Base-by-base conservation (phyloP, 2,113 vertebrate genomes). In the Leuciscus idus region DNA sequence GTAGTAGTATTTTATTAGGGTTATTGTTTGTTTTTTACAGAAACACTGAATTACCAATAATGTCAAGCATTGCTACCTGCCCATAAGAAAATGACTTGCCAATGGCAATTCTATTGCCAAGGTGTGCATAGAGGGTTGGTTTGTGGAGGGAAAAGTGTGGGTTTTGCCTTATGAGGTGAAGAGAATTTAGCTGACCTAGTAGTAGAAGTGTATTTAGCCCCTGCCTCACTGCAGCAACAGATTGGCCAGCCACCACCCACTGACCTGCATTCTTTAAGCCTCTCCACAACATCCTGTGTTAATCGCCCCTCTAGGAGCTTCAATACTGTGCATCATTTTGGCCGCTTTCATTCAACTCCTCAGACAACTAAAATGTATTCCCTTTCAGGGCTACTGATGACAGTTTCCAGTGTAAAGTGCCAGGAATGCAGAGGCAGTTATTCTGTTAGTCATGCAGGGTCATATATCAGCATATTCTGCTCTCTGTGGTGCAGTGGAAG, bases 201-300 rank as follows among this genome's bases (percentile, higher is more conserved):
- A 64, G 15, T 43, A 52, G 80, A n/a, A 23, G 11, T 72, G 48
- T 12, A 68, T 72, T 72, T n/a, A 75, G 46, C 61, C 48, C 64
- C n/a, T 50, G n/a, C 52, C 36, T 2, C 48, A 76, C 19, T 77
- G 30, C 4, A 85, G 83, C 43, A 68, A 62, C 62, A 77, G 75
- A 83, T 74, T 86, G 81, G 36, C 43, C 78, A 78, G 87, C 57
- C 55, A 87, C 84, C 84, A 78, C 83, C 62, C 76, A 87, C 57
- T 89, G 87, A 89, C 90, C 90, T 89, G 89, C 77, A 91, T 91
- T 85, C 68, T n/a, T 81, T 91, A 91, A 92, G 87, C 91, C 85
- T 84, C 62, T 52, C 59, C 87, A 52, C 77, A 57, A 86, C 87
- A 68, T 86, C 77, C 85, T 76, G 70, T 82, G 28, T 61, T 87